These are phyloP conservation scores for Pelecanoides urinatrix DNA, from an alignment of 2,113 vertebrate species.

Conservation along the genomic window DNA sequence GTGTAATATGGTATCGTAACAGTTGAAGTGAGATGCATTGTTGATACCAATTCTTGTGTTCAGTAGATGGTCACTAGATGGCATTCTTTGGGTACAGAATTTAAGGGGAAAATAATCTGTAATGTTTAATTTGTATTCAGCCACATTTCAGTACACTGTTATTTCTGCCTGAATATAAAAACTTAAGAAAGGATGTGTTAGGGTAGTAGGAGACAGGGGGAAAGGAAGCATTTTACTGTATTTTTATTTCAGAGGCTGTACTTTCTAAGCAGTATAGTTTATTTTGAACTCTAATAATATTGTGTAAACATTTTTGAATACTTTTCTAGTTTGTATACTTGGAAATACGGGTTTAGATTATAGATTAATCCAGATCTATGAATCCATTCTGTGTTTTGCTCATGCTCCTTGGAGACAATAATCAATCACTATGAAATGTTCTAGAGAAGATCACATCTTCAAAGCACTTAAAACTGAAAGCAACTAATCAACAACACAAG, in stretches of 20 bases:
- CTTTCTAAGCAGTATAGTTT: background rate
- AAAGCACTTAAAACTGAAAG: background rate
- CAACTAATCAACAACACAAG: background rate
- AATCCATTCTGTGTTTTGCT: background rate
- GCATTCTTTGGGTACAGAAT: conserved; percentile 56
- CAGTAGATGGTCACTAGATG: conserved; percentile 58
- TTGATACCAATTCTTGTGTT: background rate
- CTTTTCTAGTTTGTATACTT: background rate
- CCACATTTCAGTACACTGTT: background rate
- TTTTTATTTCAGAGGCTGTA: background rate
- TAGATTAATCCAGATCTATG: background rate
- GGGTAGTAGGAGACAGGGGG: background rate
- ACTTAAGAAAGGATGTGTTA: background rate
- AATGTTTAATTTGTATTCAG: background rate
- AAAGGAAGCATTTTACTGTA: background rate
- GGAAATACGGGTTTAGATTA: background rate
- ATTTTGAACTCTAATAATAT: background rate
- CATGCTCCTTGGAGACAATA: background rate
- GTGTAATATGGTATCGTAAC: accelerated
- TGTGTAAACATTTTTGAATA: background rate
- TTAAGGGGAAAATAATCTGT: background rate
- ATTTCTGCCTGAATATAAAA: background rate
- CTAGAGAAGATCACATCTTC: background rate
- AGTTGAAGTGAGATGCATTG: background rate
- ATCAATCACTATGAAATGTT: background rate